Evolutionary conservation across 2,113 vertebrate species (phyloP).

Genomic region (Ailuropoda melanoleuca): DNA sequence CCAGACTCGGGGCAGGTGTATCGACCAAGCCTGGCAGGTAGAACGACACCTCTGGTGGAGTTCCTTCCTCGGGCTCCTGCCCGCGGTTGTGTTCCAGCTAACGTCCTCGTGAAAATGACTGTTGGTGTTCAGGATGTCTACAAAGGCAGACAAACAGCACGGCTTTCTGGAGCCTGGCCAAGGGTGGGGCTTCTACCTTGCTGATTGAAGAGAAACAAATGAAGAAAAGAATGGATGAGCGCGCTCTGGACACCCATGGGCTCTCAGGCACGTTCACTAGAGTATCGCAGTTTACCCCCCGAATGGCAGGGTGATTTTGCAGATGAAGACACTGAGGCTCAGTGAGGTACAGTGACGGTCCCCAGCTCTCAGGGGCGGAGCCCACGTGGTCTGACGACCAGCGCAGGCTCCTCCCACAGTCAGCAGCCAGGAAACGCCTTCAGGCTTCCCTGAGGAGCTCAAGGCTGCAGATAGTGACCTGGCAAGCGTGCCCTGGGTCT

Average conservation of each 20-base stretch:
- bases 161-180: background rate
- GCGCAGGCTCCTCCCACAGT: background rate
- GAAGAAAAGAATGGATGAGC: background rate
- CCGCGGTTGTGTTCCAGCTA: background rate
- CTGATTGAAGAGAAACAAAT: background rate
- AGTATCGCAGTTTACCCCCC: background rate
- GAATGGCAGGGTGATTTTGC: background rate
- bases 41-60: background rate
- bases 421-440: background rate
- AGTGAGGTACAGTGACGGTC: background rate
- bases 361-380: background rate
- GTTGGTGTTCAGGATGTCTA: background rate
- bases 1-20: background rate
- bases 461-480: background rate
- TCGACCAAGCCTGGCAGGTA: background rate
- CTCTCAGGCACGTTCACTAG: background rate
- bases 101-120: background rate
- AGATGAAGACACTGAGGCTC: background rate
- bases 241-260: background rate
- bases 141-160: background rate
- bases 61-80: background rate
- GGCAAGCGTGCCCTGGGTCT: no score
- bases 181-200: background rate
- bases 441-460: background rate
- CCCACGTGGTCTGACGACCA: background rate